Conservation (phyloP, 1,140 invertebrate genomes). For the Procambarus clarkii region DNA sequence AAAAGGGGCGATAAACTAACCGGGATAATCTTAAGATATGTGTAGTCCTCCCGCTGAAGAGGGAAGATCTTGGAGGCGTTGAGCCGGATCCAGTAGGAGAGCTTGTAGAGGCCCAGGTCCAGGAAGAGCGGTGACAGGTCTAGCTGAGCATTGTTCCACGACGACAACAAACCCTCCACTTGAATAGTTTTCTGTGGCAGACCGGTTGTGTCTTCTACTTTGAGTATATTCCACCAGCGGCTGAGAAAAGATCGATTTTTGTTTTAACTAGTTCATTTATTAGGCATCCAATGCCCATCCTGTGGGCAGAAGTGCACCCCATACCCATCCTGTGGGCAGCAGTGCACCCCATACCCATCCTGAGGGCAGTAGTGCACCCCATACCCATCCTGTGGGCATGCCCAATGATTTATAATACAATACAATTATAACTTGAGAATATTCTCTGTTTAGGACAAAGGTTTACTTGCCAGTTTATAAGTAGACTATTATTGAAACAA, state of each 20-base stretch:
- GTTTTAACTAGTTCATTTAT: no score
- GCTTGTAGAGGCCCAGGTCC: constrained; percentile 38
- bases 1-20: not conserved
- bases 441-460: no score
- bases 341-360: no score
- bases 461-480: no score
- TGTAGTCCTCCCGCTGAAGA: constrained; percentile 24
- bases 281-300: no score
- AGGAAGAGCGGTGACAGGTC: constrained; percentile 37
- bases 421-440: no score
- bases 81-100: constrained; percentile 37
- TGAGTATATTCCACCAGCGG: constrained; percentile 38
- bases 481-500: not conserved
- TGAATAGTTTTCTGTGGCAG: not conserved
- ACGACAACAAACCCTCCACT: constrained; percentile 20
- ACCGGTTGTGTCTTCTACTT: constrained; percentile 31
- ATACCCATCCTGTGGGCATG: no score
- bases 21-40: constrained; percentile 37
- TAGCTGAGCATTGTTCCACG: constrained; percentile 54
- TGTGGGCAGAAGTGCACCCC: no score
- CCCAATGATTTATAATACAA: no score
- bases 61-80: constrained; percentile 56
- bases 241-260: not conserved
- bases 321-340: no score
- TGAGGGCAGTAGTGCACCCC: no score